Evolutionary conservation across 2,113 vertebrate genomes (phyloP).

Genomic region (Lonchura striata): DNA sequence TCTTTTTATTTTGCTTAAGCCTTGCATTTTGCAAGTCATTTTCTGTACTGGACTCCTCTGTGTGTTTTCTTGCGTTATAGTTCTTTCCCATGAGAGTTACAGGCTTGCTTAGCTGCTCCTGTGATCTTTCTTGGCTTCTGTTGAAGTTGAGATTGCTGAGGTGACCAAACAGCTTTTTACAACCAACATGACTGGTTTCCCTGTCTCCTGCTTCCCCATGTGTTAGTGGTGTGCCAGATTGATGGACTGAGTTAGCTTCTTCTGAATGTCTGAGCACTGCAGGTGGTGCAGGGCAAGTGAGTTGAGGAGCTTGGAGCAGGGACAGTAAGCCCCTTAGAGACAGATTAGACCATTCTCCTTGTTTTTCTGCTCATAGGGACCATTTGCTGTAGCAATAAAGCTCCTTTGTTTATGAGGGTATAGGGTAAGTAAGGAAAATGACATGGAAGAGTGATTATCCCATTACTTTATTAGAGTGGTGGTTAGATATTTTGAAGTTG

Average conservation of each 20-base stretch:
- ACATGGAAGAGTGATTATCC: background rate
- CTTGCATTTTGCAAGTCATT: background rate
- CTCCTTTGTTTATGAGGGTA: background rate
- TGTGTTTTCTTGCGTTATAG: background rate
- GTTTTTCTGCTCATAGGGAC: background rate
- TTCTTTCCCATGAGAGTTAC: background rate
- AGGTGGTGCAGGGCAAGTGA: background rate
- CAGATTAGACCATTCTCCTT: background rate
- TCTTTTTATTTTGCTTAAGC: background rate
- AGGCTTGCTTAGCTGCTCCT: background rate
- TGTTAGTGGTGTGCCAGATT: background rate
- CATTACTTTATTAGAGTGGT: background rate
- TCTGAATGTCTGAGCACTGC: background rate
- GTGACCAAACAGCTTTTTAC: background rate
- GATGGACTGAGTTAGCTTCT: background rate
- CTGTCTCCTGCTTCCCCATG: background rate
- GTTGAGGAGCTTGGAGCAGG: background rate
- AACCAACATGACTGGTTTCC: background rate
- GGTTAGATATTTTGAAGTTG: background rate
- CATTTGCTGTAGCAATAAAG: background rate
- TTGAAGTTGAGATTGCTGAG: background rate
- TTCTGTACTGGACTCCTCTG: background rate
- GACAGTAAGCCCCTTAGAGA: slow-evolving; percentile 8
- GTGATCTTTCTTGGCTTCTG: background rate
- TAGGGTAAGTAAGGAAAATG: background rate